Evolutionary conservation across 2,888 invertebrate genomes (phyloP).

Genomic region (Villa cingulata): DNA sequence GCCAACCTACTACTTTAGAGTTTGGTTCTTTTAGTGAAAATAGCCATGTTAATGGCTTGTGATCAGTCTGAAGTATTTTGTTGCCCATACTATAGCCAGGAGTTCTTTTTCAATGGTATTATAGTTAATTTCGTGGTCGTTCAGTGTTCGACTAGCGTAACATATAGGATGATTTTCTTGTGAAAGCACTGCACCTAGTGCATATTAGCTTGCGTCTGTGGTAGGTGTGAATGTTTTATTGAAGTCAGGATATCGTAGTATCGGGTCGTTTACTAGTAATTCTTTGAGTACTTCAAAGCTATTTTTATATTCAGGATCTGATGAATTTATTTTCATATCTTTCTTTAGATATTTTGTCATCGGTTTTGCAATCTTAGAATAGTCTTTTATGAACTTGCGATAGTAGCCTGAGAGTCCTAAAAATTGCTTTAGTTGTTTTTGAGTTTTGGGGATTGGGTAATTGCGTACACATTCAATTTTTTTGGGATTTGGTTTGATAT

Average conservation of each 20-base stretch:
- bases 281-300: conserved; percentile 4
- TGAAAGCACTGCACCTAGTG: conserved; percentile 6
- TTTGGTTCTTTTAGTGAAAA: conserved; percentile 8
- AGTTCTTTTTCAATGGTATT: conserved; percentile 6
- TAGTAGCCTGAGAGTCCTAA: conserved; percentile 10
- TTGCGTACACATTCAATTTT: conserved; percentile 12
- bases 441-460: conserved; percentile 12
- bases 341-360: conserved; percentile 10
- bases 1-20: conserved; percentile 23
- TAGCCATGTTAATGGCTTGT: background rate
- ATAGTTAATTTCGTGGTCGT: conserved; percentile 1
- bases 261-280: conserved; percentile 2
- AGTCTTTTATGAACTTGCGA: conserved; percentile 23
- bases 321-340: conserved; percentile 5
- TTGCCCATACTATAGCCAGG: conserved; percentile 4
- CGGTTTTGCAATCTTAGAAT: conserved; percentile 17
- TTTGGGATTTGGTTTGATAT: conserved; percentile 15
- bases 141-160: conserved; percentile 2
- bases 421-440: conserved; percentile 12
- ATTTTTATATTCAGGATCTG: conserved; percentile 2
- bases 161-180: conserved; percentile 4
- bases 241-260: conserved; percentile 6
- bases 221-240: conserved; percentile 5
- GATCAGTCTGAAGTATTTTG: conserved; percentile 4
- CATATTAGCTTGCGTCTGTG: conserved; percentile 5